A percentile compares a stretch with the other conserved stretches of the same genome.
These are phyloP conservation scores for Heteropelma amictum DNA, from an alignment of 2,888 invertebrate genomes.

Conservation along the genomic window DNA sequence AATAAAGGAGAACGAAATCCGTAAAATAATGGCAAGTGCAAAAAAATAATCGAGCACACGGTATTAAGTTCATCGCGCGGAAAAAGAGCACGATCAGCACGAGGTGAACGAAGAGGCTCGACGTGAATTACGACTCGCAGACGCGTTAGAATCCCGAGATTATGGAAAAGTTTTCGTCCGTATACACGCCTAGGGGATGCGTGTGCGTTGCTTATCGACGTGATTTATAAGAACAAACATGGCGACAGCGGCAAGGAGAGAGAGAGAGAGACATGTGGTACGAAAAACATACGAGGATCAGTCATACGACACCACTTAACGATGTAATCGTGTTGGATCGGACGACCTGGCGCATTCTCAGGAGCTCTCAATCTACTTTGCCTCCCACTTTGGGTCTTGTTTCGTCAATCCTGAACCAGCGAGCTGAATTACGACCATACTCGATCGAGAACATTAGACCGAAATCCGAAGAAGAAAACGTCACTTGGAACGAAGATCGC, in stretches of 20 bases:
- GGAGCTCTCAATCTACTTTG: slow-evolving; percentile 53
- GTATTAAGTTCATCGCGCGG: slow-evolving; percentile 9
- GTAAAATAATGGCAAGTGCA: background rate
- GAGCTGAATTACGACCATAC: background rate
- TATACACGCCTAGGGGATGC: slow-evolving; percentile 51
- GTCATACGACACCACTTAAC: slow-evolving; percentile 67
- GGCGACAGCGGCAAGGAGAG: slow-evolving; percentile 28
- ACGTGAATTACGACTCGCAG: slow-evolving; percentile 46
- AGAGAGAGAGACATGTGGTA: slow-evolving; percentile 20
- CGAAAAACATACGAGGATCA: slow-evolving; percentile 60
- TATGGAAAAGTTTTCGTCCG: slow-evolving; percentile 72
- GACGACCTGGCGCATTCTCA: slow-evolving; percentile 58
- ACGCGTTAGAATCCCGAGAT: slow-evolving; percentile 58
- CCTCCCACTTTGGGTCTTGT: background rate
- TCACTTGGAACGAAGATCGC: too few relatives aligned
- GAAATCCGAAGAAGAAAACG: background rate
- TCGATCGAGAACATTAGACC: background rate
- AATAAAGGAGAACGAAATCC: background rate
- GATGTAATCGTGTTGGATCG: slow-evolving; percentile 70
- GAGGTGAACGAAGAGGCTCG: slow-evolving; percentile 15
- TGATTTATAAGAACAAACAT: slow-evolving; percentile 77
- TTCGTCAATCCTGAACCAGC: background rate
- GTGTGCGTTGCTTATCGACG: slow-evolving; percentile 67
- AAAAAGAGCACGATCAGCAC: slow-evolving; percentile 1
- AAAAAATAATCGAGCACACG: background rate